Conservation (phyloP, 2,888 invertebrate species). For the Octonoba sinensis region DNA sequence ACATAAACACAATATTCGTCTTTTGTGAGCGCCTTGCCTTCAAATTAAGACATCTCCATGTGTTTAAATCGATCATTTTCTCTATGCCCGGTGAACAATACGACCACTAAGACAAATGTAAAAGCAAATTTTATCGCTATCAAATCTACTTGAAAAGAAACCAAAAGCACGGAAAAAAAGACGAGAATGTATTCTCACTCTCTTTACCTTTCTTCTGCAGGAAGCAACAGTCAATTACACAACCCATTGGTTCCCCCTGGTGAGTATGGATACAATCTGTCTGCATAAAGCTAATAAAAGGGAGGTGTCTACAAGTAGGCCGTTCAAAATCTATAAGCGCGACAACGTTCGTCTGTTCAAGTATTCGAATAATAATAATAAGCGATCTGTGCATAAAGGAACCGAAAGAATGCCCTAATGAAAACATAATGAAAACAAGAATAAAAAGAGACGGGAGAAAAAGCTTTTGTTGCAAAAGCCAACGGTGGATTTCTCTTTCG, state of each 20-base stretch:
- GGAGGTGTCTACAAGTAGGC: conserved; percentile 4
- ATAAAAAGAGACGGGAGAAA: conserved; percentile 35
- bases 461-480: conserved; percentile 43
- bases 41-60: too few species aligned
- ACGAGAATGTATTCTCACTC: not conserved
- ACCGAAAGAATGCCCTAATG: conserved; percentile 7
- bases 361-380: conserved; percentile 44
- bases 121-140: too few species aligned
- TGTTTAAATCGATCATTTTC: too few species aligned
- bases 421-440: conserved; percentile 7
- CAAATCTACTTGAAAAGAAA: too few species aligned
- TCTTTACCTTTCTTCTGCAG: conserved; percentile 8
- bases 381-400: conserved; percentile 29
- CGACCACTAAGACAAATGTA: too few species aligned
- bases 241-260: conserved; percentile 2
- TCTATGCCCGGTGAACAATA: too few species aligned
- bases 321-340: not conserved
- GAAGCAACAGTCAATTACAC: conserved; percentile 13
- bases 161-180: too few species aligned
- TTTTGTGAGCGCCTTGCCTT: too few species aligned
- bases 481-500: conserved; percentile 35
- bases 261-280: not conserved
- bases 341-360: conserved; percentile 17
- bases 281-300: conserved; percentile 9
- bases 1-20: too few species aligned